phyloP scores from a whole-genome alignment of 2,888 invertebrate genomes.

The Antitype chi region DNA sequence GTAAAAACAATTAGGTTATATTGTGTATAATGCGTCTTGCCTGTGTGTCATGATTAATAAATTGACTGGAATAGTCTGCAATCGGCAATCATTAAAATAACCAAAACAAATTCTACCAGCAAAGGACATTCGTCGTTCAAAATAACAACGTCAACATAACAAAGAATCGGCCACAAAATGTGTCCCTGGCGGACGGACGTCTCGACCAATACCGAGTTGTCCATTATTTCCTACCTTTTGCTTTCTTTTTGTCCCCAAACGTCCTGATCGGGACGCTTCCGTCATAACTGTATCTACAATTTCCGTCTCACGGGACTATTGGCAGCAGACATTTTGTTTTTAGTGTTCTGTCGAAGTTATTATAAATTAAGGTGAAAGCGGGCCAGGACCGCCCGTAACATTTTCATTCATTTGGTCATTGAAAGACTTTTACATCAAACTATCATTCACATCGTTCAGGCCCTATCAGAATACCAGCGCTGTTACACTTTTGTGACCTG shows the following conservation, averaged over 20 bases:
- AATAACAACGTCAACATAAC: slow-evolving; percentile 25
- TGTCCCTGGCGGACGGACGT: slow-evolving; percentile 33
- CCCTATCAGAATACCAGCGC: too few relatives aligned
- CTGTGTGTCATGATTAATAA: neutral
- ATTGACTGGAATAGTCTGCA: neutral
- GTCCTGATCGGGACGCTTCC: slow-evolving; percentile 31
- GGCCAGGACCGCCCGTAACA: too few relatives aligned
- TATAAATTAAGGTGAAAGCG: slow-evolving; percentile 8
- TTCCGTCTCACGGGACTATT: slow-evolving; percentile 47
- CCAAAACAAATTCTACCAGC: neutral
- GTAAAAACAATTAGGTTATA: neutral
- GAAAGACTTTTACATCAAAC: too few relatives aligned
- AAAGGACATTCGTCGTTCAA: slow-evolving; percentile 22
- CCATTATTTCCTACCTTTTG: slow-evolving; percentile 44
- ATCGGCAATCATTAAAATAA: neutral
- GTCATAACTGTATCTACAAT: slow-evolving; percentile 54
- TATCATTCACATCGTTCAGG: too few relatives aligned
- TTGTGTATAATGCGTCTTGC: neutral
- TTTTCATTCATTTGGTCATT: too few relatives aligned
- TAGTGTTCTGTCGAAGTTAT: slow-evolving; percentile 30
- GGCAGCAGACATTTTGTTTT: slow-evolving; percentile 38
- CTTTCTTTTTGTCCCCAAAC: slow-evolving; percentile 30
- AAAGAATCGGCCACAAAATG: slow-evolving; percentile 37
- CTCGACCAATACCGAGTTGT: slow-evolving; percentile 23
- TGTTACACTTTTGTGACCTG: too few relatives aligned